phyloP scores from a whole-genome alignment of 2,113 vertebrate species.

The Irena cyanogastra region DNA sequence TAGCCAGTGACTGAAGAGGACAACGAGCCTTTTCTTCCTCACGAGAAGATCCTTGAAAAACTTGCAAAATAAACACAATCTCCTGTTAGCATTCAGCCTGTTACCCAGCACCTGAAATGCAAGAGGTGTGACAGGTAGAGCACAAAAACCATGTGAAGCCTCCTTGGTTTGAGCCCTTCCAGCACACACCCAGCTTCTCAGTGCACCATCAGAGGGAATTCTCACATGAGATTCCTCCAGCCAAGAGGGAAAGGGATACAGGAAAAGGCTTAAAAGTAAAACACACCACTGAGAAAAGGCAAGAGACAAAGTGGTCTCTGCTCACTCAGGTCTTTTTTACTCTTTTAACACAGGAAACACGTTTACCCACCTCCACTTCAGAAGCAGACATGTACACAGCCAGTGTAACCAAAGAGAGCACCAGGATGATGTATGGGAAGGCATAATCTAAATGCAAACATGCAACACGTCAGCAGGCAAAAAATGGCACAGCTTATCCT shows the following conservation, averaged over 20 bases:
- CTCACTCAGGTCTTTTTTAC: neutral
- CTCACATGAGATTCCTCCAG: neutral
- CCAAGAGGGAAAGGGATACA: neutral
- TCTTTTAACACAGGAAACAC: neutral
- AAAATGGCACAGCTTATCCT: neutral
- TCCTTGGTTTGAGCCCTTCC: neutral
- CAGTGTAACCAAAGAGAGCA: conserved; percentile 90
- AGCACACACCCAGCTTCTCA: neutral
- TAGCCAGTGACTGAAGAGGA: conserved; percentile 97
- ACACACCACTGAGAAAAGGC: neutral
- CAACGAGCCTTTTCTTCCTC: conserved; percentile 94
- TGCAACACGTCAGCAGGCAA: neutral
- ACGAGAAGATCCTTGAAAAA: conserved; percentile 90
- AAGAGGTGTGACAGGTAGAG: rapidly evolving
- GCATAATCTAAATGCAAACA: conserved; percentile 85
- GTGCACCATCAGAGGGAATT: neutral
- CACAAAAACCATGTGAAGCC: neutral
- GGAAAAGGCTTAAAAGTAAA: neutral
- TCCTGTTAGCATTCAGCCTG: neutral
- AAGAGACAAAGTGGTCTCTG: neutral
- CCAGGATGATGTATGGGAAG: conserved; percentile 94
- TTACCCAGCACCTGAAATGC: neutral
- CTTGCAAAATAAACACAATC: conserved; percentile 58
- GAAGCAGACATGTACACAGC: conserved; percentile 98
- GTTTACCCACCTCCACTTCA: conserved; percentile 88